These are phyloP conservation scores for Coecobrya sp. DNA, from an alignment of 2,888 invertebrate genomes.

Conservation along the genomic window DNA sequence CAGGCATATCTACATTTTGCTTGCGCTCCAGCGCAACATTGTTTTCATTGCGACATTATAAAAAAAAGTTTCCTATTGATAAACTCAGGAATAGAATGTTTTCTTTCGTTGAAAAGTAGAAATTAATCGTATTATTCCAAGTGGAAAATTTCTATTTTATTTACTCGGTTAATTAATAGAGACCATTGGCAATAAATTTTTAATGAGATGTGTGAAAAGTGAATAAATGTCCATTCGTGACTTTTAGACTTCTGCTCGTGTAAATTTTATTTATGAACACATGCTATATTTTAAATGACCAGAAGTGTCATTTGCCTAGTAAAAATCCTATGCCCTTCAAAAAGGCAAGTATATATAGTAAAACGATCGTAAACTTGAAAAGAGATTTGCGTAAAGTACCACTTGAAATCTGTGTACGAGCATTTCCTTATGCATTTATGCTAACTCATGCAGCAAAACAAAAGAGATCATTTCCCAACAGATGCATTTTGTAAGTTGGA, in stretches of 20 bases:
- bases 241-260: background rate
- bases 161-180: conserved; percentile 32
- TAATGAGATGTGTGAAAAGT: conserved; percentile 2
- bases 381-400: background rate
- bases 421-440: conserved; percentile 53
- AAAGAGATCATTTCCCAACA: conserved; percentile 45
- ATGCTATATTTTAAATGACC: background rate
- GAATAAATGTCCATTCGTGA: background rate
- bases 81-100: background rate
- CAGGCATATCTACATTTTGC: background rate
- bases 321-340: background rate
- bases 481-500: conserved; percentile 40
- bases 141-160: conserved; percentile 50
- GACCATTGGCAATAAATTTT: conserved; percentile 1
- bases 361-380: conserved; percentile 48
- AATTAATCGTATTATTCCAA: conserved; percentile 10
- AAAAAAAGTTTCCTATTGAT: background rate
- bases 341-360: background rate
- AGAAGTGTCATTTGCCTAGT: background rate
- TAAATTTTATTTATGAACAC: background rate
- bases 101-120: background rate
- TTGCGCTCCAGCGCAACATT: background rate
- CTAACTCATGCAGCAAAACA: conserved; percentile 62
- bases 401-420: conserved; percentile 4
- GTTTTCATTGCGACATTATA: background rate